Percentiles rank a stretch among this genome's conserved stretches.
phyloP scores from a whole-genome alignment of 2,888 invertebrate species.

The Drosophila meridionalis region DNA sequence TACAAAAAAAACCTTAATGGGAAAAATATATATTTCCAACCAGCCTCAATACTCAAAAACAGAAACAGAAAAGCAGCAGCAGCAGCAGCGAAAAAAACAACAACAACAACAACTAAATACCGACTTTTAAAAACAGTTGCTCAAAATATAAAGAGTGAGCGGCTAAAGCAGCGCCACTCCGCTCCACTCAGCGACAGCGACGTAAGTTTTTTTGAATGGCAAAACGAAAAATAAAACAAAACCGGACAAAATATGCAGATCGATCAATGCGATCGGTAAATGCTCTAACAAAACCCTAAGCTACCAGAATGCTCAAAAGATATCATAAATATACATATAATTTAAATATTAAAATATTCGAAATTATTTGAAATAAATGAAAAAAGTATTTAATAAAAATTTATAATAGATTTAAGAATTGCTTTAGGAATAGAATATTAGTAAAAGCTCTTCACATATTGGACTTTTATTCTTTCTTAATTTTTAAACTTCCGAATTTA shows the following conservation, averaged over 20 bases:
- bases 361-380: too few species aligned
- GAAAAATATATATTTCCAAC: constrained; percentile 74
- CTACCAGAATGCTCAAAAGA: too few species aligned
- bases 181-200: constrained; percentile 45
- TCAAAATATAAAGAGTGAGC: constrained; percentile 63
- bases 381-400: too few species aligned
- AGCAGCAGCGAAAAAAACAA: constrained; percentile 5
- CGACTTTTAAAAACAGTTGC: constrained; percentile 65
- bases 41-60: constrained; percentile 57
- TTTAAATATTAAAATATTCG: too few species aligned
- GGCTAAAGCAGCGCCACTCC: constrained; percentile 17
- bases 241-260: constrained; percentile 64
- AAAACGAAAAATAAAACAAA: constrained; percentile 76
- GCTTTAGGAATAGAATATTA: too few species aligned
- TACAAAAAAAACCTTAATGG: constrained; percentile 80
- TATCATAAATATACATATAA: background rate
- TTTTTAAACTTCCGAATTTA: too few species aligned
- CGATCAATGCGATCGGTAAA: constrained; percentile 37
- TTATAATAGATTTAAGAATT: too few species aligned
- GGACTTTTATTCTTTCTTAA: too few species aligned
- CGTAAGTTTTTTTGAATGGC: constrained; percentile 72
- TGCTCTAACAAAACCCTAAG: constrained; percentile 39
- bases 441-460: too few species aligned
- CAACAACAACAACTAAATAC: constrained; percentile 36
- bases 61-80: constrained; percentile 32